A percentile compares a stretch with the other conserved stretches of the same genome.
Conservation (phyloP, 2,113 vertebrate genomes). For the Dasyprocta punctata region DNA sequence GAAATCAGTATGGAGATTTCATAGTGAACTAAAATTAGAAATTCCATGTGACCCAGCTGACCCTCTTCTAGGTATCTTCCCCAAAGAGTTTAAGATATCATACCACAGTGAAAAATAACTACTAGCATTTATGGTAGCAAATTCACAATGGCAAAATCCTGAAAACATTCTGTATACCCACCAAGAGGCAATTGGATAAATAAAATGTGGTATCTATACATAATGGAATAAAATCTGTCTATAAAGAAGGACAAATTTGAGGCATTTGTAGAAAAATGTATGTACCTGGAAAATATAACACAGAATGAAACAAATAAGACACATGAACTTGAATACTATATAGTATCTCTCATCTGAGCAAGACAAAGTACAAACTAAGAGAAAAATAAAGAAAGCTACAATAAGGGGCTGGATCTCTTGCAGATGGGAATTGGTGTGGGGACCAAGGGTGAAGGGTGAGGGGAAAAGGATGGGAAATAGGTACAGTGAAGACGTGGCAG, state of each 20-base stretch:
- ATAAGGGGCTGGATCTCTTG: background rate
- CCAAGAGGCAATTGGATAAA: background rate
- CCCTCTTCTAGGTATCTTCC: background rate
- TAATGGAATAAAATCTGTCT: background rate
- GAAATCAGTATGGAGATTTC: background rate
- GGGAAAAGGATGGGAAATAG: background rate
- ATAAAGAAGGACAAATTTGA: background rate
- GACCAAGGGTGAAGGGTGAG: background rate
- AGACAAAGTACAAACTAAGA: background rate
- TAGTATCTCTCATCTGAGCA: background rate
- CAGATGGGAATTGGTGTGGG: background rate
- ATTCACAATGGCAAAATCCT: background rate
- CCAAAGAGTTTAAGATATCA: background rate
- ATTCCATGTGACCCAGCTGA: background rate
- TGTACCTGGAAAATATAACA: background rate
- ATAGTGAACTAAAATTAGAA: background rate
- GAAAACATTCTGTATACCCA: background rate
- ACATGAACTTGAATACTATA: background rate
- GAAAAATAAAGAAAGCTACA: background rate
- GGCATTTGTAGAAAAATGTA: background rate
- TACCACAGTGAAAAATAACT: background rate
- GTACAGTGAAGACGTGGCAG: background rate
- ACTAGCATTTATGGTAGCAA: background rate
- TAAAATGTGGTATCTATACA: background rate
- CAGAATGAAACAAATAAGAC: background rate